Evolutionary conservation across 2,888 invertebrate species (phyloP).

Genomic region (Zaprionus lineosus): DNA sequence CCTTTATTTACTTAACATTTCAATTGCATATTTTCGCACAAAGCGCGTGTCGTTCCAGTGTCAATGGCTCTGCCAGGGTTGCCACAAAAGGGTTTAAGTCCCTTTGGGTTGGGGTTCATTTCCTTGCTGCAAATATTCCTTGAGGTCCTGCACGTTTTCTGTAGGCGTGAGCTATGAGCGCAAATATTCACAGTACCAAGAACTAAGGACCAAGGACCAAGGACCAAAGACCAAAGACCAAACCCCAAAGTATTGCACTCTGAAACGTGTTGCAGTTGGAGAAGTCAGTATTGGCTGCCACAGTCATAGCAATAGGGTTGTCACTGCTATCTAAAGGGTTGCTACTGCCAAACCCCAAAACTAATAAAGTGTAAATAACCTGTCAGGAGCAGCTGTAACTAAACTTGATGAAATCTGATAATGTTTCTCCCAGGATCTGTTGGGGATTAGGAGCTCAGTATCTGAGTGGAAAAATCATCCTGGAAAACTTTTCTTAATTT

Average conservation of each 20-base stretch:
- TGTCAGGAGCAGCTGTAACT: too few relatives aligned
- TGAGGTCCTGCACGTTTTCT: constrained; percentile 57
- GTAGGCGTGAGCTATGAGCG: constrained; percentile 60
- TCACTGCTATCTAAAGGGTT: constrained; percentile 24
- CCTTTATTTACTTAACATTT: constrained; percentile 82
- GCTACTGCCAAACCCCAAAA: constrained; percentile 17
- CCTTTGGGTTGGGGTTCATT: too few relatives aligned
- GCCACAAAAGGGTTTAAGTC: constrained; percentile 48
- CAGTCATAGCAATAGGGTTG: too few relatives aligned
- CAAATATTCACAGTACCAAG: too few relatives aligned
- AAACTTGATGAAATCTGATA: too few relatives aligned
- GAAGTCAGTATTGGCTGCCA: constrained; percentile 1
- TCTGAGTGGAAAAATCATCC: too few relatives aligned
- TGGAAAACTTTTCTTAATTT: too few relatives aligned
- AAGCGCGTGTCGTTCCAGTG: constrained; percentile 75
- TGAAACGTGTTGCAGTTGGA: constrained; percentile 48
- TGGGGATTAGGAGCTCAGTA: too few relatives aligned
- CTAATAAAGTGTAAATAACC: too few relatives aligned
- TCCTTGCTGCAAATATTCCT: constrained; percentile 33
- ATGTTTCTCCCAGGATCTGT: too few relatives aligned
- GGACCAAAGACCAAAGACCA: constrained; percentile 48
- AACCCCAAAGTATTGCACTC: too few relatives aligned
- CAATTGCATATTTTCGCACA: constrained; percentile 80
- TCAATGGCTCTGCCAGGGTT: constrained; percentile 73
- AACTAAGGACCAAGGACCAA: too few relatives aligned